A percentile compares a stretch with the other conserved stretches of the same genome.
Conservation (phyloP, 2,797 vertebrate species). For the Poeciliopsis paucimaculata region DNA sequence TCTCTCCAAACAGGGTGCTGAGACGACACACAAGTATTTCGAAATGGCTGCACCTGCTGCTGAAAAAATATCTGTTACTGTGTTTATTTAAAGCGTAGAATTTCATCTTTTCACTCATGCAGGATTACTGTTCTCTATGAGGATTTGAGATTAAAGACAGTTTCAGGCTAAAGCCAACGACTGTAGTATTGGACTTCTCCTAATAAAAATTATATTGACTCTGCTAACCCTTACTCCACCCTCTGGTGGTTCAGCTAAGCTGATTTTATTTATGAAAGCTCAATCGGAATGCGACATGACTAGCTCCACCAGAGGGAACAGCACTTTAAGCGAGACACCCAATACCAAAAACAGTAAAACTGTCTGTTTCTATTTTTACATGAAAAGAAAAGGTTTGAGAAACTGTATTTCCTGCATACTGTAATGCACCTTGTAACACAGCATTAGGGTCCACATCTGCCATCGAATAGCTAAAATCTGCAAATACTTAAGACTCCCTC, state of each 20-base stretch:
- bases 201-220: not conserved
- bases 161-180: not conserved
- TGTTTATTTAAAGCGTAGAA: not conserved
- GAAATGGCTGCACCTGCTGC: not conserved
- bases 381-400: not conserved
- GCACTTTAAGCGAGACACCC: not conserved
- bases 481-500: not conserved
- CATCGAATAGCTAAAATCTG: not conserved
- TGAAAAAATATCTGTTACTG: not conserved
- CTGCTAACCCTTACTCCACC: not conserved
- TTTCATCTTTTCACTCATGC: not conserved
- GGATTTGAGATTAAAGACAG: not conserved
- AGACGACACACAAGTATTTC: conserved; percentile 1
- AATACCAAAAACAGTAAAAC: not conserved
- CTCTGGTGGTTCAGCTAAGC: not conserved
- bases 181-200: not conserved
- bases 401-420: not conserved
- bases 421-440: not conserved
- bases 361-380: not conserved
- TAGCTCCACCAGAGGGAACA: not conserved
- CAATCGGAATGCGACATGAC: not conserved
- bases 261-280: not conserved
- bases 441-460: not conserved
- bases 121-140: not conserved
- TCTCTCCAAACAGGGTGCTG: not conserved